phyloP scores from a whole-genome alignment of 2,797 vertebrate species.

The Rhinophrynus dorsalis region DNA sequence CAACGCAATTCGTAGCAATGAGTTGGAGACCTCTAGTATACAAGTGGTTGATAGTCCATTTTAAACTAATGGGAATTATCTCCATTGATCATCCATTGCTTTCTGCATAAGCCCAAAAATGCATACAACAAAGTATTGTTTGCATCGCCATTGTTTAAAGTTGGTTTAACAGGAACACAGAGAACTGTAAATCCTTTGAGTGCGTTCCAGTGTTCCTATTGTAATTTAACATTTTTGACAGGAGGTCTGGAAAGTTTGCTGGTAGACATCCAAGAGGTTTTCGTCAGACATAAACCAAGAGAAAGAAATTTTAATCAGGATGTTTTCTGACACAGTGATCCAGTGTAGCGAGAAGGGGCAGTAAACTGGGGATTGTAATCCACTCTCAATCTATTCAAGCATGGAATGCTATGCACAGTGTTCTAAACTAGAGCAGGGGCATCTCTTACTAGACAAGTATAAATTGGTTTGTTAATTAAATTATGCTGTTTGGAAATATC shows the following conservation, averaged over 20 bases:
- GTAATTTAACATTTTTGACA: slow-evolving; percentile 38
- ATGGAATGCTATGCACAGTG: slow-evolving; percentile 27
- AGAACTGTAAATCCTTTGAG: slow-evolving; percentile 24
- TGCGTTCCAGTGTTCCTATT: slow-evolving; percentile 27
- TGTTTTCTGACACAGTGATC: slow-evolving; percentile 41
- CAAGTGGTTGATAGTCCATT: no score
- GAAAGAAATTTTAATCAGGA: slow-evolving; percentile 31
- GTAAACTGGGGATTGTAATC: slow-evolving; percentile 27
- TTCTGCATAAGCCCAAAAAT: no score
- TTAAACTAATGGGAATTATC: no score
- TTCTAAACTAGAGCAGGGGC: slow-evolving; percentile 2
- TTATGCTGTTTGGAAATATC: slow-evolving; percentile 21
- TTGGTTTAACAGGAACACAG: slow-evolving; percentile 9
- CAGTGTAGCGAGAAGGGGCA: slow-evolving; percentile 34
- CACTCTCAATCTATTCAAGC: slow-evolving; percentile 26
- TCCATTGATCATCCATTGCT: no score
- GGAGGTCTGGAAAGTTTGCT: slow-evolving; percentile 44
- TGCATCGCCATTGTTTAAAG: slow-evolving; percentile 26
- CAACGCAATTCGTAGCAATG: no score
- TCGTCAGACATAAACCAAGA: slow-evolving; percentile 36
- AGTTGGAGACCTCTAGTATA: no score
- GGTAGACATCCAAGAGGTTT: slow-evolving; percentile 41
- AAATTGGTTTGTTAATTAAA: slow-evolving; percentile 43
- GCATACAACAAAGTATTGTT: slow-evolving; percentile 1
- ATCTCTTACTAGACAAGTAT: slow-evolving; percentile 29